Evolutionary conservation across 2,797 vertebrate species (phyloP), one percentile per base, ranked within the genome.

Genomic region (Apogon hyalosoma): DNA sequence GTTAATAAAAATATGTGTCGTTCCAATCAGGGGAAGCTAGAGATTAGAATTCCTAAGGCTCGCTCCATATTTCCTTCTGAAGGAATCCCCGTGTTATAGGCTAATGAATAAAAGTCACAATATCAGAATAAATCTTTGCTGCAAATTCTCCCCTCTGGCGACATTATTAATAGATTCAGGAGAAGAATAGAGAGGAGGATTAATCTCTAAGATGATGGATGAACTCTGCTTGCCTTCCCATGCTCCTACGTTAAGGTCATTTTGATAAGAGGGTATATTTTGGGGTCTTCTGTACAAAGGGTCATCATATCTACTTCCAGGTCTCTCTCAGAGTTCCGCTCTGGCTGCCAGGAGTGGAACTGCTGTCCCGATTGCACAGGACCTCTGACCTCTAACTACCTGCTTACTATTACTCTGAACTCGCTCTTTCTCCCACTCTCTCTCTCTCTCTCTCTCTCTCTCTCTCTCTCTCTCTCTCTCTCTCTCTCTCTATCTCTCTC

Each of bases 181-280:
- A 88, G 90, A 92, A 91, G 90, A 93, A 90, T 91, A 80, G 89
- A 87, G 88, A 81, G 90, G 81, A 88, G 92, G 88, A 93, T 92
- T 89, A 91, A 92, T 93, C 91, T 90, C 91, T 88, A 88, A 91
- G 84, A 82, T 93, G 93, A 94, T 92, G 90, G 91, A 94, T 93
- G 90, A 81, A 85, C 85, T 88, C 70, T 69, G 80, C 76, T 85
- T 53, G 87, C 91, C 89, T 93, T 93, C 93, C 90, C 91, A 92
- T 90, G 92, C 92, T 91, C 90, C 82, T 61, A 76, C 74, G 69
- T 74, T 88, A 87, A 93, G 92, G 92, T 94, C 92, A 90, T 93
- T 91, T 87, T 92, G 92, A 94, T 93, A 93, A 91, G 89, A 85
- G 83, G 84, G 88, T 90, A 86, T 92, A 92, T 93, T 93, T 92